Percentiles rank a stretch among this genome's conserved stretches.
Evolutionary conservation across 2,797 vertebrate genomes (phyloP).

Genomic region (Pygocentrus nattereri): DNA sequence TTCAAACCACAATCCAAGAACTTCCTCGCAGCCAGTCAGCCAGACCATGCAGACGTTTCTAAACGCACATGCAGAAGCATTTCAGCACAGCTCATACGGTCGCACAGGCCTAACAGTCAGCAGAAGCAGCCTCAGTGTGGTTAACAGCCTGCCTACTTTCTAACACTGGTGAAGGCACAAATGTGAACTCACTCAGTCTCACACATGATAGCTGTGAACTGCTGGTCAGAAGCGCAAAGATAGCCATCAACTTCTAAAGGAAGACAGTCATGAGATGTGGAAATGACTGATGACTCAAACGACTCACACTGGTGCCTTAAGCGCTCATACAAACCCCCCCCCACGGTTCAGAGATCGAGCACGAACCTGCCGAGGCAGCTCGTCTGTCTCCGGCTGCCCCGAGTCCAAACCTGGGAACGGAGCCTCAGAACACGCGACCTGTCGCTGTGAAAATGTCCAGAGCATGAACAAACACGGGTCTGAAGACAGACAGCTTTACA

Average conservation of each 20-base stretch:
- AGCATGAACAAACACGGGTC: neutral
- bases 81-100: neutral
- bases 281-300: neutral
- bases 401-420: neutral
- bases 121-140: neutral
- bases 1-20: too few relatives aligned
- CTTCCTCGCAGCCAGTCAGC: too few relatives aligned
- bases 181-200: neutral
- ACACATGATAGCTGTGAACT: neutral
- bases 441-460: neutral
- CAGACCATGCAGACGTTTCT: too few relatives aligned
- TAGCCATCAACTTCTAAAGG: neutral
- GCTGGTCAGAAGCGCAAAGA: neutral
- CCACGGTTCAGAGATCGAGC: too few relatives aligned
- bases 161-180: neutral
- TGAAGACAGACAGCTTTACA: neutral
- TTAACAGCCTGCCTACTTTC: neutral
- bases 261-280: slow-evolving; percentile 7
- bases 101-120: neutral
- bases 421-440: neutral
- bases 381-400: too few relatives aligned
- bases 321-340: neutral
- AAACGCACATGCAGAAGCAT: neutral
- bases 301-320: neutral
- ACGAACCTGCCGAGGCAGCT: too few relatives aligned